A percentile compares a stretch with the other conserved stretches of the same genome.
Evolutionary conservation across 1,140 invertebrate genomes (phyloP).

Genomic region (Neodiprion fabricii): DNA sequence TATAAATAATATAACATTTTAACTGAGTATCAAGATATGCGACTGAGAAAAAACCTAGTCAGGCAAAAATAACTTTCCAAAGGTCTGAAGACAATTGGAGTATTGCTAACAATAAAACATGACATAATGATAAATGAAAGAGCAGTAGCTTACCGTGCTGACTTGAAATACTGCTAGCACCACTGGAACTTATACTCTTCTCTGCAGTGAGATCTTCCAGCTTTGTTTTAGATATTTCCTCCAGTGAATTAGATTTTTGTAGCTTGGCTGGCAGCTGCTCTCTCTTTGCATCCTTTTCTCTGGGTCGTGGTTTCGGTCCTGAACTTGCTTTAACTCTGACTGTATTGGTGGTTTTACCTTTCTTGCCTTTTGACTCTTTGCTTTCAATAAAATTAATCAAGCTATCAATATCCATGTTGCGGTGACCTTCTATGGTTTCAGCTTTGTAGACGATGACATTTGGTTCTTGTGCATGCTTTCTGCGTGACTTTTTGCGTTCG

Average conservation of each 20-base stretch:
- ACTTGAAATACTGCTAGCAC: constrained; percentile 51
- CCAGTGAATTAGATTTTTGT: constrained; percentile 72
- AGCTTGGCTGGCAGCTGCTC: constrained; percentile 59
- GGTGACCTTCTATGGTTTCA: constrained; percentile 71
- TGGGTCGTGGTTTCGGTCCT: constrained; percentile 51
- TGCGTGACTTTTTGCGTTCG: constrained; percentile 60
- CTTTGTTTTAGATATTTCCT: constrained; percentile 75
- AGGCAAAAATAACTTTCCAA: constrained; percentile 1
- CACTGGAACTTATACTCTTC: constrained; percentile 51
- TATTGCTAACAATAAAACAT: background rate
- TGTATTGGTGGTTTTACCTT: constrained; percentile 47
- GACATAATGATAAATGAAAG: constrained; percentile 18
- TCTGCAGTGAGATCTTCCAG: constrained; percentile 70
- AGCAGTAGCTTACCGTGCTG: constrained; percentile 47
- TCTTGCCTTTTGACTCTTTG: constrained; percentile 56
- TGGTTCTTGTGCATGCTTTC: constrained; percentile 65
- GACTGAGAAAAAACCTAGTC: background rate
- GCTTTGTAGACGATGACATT: constrained; percentile 70
- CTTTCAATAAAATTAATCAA: constrained; percentile 64
- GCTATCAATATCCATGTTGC: constrained; percentile 65
- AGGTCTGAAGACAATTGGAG: background rate
- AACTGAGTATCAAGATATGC: background rate
- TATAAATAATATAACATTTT: background rate
- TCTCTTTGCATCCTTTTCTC: constrained; percentile 56
- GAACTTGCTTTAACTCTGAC: constrained; percentile 52